A percentile compares a stretch with the other conserved stretches of the same genome.
phyloP scores from a whole-genome alignment of 2,797 vertebrate genomes.

The Halcyon chelicuti region DNA sequence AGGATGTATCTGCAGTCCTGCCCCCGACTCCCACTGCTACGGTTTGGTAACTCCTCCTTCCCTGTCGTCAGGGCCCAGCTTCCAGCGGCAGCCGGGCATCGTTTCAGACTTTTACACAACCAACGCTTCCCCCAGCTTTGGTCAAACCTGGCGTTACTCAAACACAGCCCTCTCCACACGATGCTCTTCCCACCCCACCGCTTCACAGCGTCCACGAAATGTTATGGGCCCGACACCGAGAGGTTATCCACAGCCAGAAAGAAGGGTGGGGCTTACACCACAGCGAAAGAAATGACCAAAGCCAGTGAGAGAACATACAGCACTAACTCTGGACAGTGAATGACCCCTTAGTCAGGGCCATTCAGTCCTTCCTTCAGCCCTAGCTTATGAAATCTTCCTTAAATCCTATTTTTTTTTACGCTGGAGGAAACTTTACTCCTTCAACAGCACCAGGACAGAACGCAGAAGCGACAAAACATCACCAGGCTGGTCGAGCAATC shows the following conservation, averaged over 20 bases:
- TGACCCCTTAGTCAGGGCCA: background rate
- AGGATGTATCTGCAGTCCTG: background rate
- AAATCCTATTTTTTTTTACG: background rate
- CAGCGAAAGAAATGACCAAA: background rate
- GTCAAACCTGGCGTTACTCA: background rate
- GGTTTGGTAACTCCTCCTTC: background rate
- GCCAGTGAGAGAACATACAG: background rate
- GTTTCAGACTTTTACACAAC: background rate
- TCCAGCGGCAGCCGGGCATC: background rate
- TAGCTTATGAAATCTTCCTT: background rate
- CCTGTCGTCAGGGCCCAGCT: background rate
- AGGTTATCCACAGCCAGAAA: background rate
- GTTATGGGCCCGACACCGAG: too few relatives aligned
- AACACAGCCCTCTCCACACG: background rate
- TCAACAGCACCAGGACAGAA: background rate
- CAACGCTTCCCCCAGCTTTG: background rate
- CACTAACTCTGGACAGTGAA: background rate
- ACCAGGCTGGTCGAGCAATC: background rate
- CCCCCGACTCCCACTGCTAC: background rate
- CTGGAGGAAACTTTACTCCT: background rate
- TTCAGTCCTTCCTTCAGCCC: background rate
- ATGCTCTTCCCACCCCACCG: background rate
- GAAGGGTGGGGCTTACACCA: rapidly evolving
- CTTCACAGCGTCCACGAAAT: background rate
- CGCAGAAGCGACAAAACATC: background rate